Evolutionary conservation across 35 echinoderm and acorn worm genomes (phyloP).

Genomic region (Strongylocentrotus purpuratus): DNA sequence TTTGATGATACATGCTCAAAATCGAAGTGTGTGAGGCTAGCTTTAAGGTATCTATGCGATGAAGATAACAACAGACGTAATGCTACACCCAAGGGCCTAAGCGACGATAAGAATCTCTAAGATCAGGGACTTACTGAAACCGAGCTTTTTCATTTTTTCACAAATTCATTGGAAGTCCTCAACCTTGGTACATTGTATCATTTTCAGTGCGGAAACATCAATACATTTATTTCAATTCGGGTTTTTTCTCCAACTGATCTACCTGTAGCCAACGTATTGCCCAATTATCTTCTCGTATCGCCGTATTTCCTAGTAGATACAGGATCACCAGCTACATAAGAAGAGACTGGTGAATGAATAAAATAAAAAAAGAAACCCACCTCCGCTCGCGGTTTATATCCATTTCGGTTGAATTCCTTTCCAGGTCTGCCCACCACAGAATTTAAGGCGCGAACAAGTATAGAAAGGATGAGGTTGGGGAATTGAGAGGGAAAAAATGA

Average conservation of each 20-base stretch:
- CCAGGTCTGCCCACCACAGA: neutral
- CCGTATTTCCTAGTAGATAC: neutral
- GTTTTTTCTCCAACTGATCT: neutral
- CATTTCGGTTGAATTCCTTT: constrained; percentile 11
- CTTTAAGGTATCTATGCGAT: neutral
- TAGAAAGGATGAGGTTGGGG: neutral
- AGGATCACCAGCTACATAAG: neutral
- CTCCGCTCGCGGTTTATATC: neutral
- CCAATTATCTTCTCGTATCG: neutral
- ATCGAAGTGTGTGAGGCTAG: neutral
- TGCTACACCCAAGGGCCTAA: neutral
- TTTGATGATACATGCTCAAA: too few species aligned
- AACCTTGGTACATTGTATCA: neutral
- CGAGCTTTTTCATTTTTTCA: neutral
- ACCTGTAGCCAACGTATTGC: neutral
- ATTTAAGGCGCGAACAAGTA: neutral
- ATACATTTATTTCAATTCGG: neutral
- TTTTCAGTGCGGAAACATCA: neutral
- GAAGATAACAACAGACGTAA: neutral
- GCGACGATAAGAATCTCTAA: neutral
- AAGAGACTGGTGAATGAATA: neutral
- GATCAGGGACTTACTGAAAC: neutral
- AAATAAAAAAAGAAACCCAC: neutral
- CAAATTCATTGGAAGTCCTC: neutral
- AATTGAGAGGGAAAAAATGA: neutral